Base-by-base conservation (phyloP, 1,140 invertebrate genomes). In the Apis laboriosa region DNA sequence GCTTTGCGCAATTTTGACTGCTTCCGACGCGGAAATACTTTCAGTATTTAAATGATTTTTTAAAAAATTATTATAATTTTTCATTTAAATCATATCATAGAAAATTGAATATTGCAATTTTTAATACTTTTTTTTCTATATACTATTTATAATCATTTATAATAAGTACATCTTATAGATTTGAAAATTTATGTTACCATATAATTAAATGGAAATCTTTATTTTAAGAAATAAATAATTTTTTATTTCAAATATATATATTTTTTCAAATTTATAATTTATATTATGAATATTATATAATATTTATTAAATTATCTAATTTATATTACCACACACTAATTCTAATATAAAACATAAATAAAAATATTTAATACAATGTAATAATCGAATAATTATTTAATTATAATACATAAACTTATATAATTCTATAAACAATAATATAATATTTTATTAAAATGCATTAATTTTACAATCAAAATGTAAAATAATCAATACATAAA, bases 1-100 rank as follows among this genome's bases (percentile, higher is more conserved):
- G 2, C 8, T 24, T 77, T 24, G 81, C 83, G 87, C 87, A 88
- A n/a, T 28, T 55, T 12, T 28, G 49, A 53, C n/a, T 43, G 67
- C n/a, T 84, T 85, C 80, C 85, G 66, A 51, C 61, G 56, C 78
- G 71, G 83, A 24, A 81, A 72, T 2, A 21, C 5, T 17, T 5
- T 0, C 11, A 19, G 7, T 17, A 17, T 78, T 83, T 11, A 72
- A 83, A 83, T 7, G 13, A 3, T 15, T 72, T 56, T 28, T 28
- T 49, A 21, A 15, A 43, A 49, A n/a, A 43, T 75, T 43, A 9
- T 11, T 13, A 49, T 17, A 7, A 21, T 63, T 63, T 9, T 7
- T 43, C 34, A 17, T 56, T 56, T 17, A 56, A 43, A 43, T 43
- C 55, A 7, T 19, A 34, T 49, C 19, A 58, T 19, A 43, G 2